Evolutionary conservation across 2,888 invertebrate species (phyloP), one percentile per base, ranked within the genome.

Genomic region (Drosophila flavopinicola): DNA sequence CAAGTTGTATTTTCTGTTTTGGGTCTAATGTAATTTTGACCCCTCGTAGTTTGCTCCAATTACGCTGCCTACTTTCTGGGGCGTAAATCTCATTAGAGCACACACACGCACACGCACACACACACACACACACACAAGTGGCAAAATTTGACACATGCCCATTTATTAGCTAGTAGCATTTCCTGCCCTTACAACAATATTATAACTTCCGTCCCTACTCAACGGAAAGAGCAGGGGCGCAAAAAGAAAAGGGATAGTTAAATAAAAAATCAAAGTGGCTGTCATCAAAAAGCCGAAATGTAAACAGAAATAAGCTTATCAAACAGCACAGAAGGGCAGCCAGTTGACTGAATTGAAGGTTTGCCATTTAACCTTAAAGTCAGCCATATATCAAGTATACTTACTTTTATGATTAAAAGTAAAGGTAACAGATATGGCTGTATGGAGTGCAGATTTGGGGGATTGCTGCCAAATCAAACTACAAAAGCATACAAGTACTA

Each of bases 251-350:
- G 72, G 84, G 59, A 63, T 63, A 63, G 74, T 66, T 63, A 54
- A 73, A 73, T 63, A 65, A 67, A 64, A 65, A 78, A 71, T 78
- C 69, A 69, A 75, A 82, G 66, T 59, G 78, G 58, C 58, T 65
- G 73, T 77, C 85, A 78, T 64, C 78, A 82, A 61, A 73, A 78
- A 65, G 61, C 63, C 60, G 49, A 71, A 63, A 78, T 61, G 82
- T 56, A 78, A 82, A 75, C 75, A 78, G 64, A 73, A 87, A 78
- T 69, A 78, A 75, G 87, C 78, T 85, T 82, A 75, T 66, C 68
- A 69, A 30, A 38, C 45, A 15, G 41, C 45, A 54, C 44, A 37
- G 23, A 54, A 49, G 44, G 47, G 7, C 32, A 47, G 39, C 11
- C 47, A 56, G 60, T 65, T 53, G 63, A 48, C 49, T 63, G 70